Evolutionary conservation across 2,797 vertebrate species (phyloP).

Genomic region (Poecilia gillii): DNA sequence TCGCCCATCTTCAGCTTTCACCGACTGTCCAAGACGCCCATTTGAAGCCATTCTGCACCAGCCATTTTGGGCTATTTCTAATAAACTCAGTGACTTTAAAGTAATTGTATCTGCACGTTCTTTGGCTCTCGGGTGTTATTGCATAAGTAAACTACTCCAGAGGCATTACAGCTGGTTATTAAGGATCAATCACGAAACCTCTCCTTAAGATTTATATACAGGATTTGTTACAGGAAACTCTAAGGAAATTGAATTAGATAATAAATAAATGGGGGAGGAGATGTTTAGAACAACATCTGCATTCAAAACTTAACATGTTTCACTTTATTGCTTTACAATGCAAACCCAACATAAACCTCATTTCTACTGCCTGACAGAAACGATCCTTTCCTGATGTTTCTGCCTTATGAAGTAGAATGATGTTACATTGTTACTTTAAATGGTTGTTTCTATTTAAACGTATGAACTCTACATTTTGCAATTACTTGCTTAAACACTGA

Average conservation of each 20-base stretch:
- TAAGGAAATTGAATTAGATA: background rate
- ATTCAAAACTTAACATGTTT: background rate
- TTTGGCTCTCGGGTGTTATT: conserved; percentile 9
- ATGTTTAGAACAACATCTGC: background rate
- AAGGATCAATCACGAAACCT: background rate
- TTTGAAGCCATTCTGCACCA: conserved; percentile 43
- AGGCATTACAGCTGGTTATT: background rate
- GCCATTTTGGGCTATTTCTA: conserved; percentile 56
- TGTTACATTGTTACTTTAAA: background rate
- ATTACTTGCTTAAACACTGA: background rate
- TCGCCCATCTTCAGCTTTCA: conserved; percentile 64
- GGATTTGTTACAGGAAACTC: background rate
- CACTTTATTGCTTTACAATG: background rate
- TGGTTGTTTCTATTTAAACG: background rate
- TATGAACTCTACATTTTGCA: background rate
- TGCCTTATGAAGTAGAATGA: background rate
- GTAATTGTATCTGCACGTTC: background rate
- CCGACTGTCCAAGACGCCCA: conserved; percentile 28
- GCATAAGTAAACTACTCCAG: background rate
- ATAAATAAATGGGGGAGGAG: background rate
- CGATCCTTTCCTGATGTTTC: background rate
- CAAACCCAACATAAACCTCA: background rate
- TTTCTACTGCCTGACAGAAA: background rate
- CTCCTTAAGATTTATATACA: background rate
- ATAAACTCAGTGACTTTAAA: conserved; percentile 12